A percentile compares a stretch with the other conserved stretches of the same genome.
Evolutionary conservation across 2,113 vertebrate species (phyloP).

Genomic region (Mesoclemmys tuberculata): DNA sequence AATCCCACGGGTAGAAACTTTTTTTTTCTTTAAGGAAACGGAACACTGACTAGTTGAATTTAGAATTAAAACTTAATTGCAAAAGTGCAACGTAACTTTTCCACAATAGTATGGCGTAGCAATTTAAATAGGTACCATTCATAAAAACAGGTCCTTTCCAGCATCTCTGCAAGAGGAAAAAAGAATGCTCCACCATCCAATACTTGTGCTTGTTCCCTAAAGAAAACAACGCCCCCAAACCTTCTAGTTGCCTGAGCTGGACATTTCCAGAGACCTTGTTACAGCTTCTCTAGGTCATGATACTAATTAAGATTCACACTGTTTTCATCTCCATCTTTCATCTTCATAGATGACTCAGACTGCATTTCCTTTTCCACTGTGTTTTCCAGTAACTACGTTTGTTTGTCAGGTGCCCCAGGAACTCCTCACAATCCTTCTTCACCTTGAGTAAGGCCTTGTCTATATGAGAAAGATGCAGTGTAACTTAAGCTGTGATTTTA

Average conservation of each 20-base stretch:
- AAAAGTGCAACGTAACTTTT: neutral
- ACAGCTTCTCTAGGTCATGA: slow-evolving; percentile 66
- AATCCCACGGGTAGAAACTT: neutral
- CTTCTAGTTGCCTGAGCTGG: slow-evolving; percentile 44
- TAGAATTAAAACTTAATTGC: accelerated
- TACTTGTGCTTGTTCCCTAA: slow-evolving; percentile 4
- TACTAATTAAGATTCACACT: slow-evolving; percentile 64
- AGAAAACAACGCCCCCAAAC: slow-evolving; percentile 40
- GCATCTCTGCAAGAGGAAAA: neutral
- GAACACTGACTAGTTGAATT: neutral
- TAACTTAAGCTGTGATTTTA: neutral
- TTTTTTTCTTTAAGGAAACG: neutral
- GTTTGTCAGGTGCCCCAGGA: slow-evolving; percentile 16
- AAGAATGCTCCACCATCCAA: neutral
- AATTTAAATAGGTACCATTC: neutral
- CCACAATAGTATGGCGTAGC: neutral
- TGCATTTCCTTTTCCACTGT: slow-evolving; percentile 9
- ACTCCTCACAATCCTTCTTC: slow-evolving; percentile 16
- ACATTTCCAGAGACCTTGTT: slow-evolving; percentile 57
- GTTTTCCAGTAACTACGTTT: slow-evolving; percentile 24
- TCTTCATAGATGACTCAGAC: slow-evolving; percentile 3
- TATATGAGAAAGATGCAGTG: neutral
- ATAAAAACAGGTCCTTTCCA: neutral
- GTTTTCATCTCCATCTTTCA: slow-evolving; percentile 62
- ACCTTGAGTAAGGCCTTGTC: slow-evolving; percentile 17